A percentile compares a stretch with the other conserved stretches of the same genome.
Conservation (phyloP, 2,113 vertebrate species). For the Monarcha castaneiventris region DNA sequence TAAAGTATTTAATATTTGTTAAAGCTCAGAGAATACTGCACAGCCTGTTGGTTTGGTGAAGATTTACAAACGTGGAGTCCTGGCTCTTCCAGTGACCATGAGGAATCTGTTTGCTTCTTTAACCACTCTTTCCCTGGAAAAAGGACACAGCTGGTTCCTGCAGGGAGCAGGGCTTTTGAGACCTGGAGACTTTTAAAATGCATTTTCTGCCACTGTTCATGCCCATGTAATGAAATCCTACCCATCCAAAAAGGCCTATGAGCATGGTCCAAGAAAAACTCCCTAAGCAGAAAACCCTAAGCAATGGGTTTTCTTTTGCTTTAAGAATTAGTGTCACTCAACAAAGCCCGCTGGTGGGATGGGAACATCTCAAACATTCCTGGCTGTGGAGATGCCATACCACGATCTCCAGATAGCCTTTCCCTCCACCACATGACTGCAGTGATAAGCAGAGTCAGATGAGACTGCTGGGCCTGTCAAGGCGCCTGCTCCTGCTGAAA, state of each 20-base stretch:
- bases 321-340: not conserved
- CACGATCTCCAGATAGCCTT: not conserved
- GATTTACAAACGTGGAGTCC: not conserved
- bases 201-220: not conserved
- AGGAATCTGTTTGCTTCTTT: not conserved
- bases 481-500: not conserved
- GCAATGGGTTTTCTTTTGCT: not conserved
- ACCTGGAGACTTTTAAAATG: not conserved
- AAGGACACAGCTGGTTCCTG: not conserved
- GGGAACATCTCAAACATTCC: not conserved
- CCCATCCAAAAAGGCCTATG: not conserved
- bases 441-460: not conserved
- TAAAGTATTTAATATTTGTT: not conserved
- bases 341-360: rapidly evolving
- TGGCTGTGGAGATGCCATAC: not conserved
- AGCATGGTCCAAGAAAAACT: not conserved
- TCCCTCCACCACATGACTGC: not conserved
- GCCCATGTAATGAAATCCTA: not conserved
- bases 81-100: not conserved
- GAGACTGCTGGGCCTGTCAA: not conserved
- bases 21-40: not conserved
- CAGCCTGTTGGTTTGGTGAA: not conserved
- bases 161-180: not conserved
- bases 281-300: not conserved
- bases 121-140: not conserved